Conservation (phyloP, 92 coral and sea anemone species). For the Zoanthus solanderi region DNA sequence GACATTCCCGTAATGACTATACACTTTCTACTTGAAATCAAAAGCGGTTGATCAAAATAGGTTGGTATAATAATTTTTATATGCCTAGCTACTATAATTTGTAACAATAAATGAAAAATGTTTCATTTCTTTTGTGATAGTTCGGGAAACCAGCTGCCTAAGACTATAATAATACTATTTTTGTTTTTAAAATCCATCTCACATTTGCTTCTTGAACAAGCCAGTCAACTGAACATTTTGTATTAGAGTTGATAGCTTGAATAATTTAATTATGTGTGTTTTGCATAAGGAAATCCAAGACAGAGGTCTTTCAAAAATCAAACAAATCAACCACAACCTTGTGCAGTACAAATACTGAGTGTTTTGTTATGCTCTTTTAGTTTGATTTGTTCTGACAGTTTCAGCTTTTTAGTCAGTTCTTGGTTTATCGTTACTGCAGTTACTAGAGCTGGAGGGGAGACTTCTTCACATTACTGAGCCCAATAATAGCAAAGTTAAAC, state of each 20-base stretch:
- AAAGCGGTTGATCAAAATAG: too few species aligned
- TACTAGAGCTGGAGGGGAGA: slow-evolving; percentile 81
- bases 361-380: not conserved
- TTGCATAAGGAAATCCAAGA: not conserved
- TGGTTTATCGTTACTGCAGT: slow-evolving; percentile 51
- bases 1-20: too few species aligned
- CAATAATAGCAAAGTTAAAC: slow-evolving; percentile 59
- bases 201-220: too few species aligned
- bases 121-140: too few species aligned
- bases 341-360: not conserved
- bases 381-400: not conserved
- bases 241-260: not conserved
- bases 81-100: too few species aligned
- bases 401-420: not conserved
- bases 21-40: too few species aligned
- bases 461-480: slow-evolving; percentile 76
- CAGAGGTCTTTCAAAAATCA: not conserved
- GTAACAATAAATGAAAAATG: too few species aligned
- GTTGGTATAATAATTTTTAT: too few species aligned
- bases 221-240: too few species aligned
- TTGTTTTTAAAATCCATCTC: too few species aligned
- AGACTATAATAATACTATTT: too few species aligned
- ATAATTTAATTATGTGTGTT: not conserved
- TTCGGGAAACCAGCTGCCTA: too few species aligned
- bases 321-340: not conserved